A percentile compares a stretch with the other conserved stretches of the same genome.
phyloP scores from a whole-genome alignment of 2,113 vertebrate species.

The Semnornis frantzii region DNA sequence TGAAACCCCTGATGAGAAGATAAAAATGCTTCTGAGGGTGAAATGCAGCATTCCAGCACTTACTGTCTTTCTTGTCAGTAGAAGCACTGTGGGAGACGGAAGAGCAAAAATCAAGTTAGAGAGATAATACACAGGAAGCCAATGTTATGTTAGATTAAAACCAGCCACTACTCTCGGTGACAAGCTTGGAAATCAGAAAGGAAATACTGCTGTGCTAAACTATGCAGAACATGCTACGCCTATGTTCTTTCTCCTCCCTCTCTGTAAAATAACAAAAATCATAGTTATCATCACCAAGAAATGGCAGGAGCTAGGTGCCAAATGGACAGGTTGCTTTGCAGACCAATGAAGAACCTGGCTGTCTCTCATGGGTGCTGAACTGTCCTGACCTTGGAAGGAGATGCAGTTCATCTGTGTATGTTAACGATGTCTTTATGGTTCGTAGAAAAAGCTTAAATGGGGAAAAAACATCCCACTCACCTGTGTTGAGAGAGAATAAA shows the following conservation, averaged over 20 bases:
- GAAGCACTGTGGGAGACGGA: not conserved
- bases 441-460: not conserved
- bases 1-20: slow-evolving; percentile 23
- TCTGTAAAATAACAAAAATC: not conserved
- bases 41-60: not conserved
- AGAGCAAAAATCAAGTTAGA: slow-evolving; percentile 31
- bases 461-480: not conserved
- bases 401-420: not conserved
- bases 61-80: slow-evolving; percentile 11
- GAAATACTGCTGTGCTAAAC: slow-evolving; percentile 12
- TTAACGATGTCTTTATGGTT: not conserved
- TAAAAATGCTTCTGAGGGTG: slow-evolving; percentile 19
- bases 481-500: not conserved
- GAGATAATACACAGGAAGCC: slow-evolving; percentile 57
- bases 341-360: not conserved
- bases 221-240: not conserved
- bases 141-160: slow-evolving; percentile 44
- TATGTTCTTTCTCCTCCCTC: not conserved
- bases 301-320: not conserved
- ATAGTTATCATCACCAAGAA: not conserved
- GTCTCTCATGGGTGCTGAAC: not conserved
- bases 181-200: slow-evolving; percentile 21
- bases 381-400: not conserved
- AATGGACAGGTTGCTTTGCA: not conserved
- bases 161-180: slow-evolving; percentile 16